phyloP scores from a whole-genome alignment of 1,140 invertebrate genomes.

The Copidosoma floridanum region DNA sequence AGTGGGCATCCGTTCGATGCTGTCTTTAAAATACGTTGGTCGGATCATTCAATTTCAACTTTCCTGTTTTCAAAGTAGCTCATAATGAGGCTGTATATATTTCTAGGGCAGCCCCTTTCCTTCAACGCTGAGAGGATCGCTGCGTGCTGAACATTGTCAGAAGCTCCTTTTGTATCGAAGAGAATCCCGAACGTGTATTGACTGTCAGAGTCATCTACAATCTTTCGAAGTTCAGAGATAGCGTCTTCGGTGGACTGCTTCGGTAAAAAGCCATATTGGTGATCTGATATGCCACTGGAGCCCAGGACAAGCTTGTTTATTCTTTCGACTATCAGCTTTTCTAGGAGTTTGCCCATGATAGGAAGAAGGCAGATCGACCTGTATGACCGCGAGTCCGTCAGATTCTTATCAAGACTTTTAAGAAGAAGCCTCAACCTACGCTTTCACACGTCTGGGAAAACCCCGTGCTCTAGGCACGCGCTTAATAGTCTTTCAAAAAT shows the following conservation, averaged over 20 bases:
- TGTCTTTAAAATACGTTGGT: not conserved
- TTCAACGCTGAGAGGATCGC: slow-evolving; percentile 11
- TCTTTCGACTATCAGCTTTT: slow-evolving; percentile 27
- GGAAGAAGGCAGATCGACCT: not conserved
- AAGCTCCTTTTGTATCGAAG: slow-evolving; percentile 40
- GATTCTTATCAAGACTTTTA: not conserved
- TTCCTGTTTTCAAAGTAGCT: not conserved
- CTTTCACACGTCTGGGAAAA: not conserved
- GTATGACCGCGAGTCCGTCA: not conserved
- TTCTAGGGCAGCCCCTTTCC: slow-evolving; percentile 3
- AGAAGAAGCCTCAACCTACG: not conserved
- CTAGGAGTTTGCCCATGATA: not conserved
- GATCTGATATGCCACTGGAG: no score
- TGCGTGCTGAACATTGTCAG: slow-evolving; percentile 38
- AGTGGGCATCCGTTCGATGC: not conserved
- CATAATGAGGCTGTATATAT: not conserved
- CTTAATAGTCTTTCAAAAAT: slow-evolving; percentile 5
- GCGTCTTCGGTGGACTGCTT: slow-evolving; percentile 5
- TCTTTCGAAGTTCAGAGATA: not conserved
- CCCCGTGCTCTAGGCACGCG: slow-evolving; percentile 7
- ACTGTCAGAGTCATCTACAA: not conserved
- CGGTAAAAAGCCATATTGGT: not conserved
- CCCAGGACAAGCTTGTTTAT: slow-evolving; percentile 11
- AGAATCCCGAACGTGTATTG: slow-evolving; percentile 7
- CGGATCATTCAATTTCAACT: not conserved